A percentile compares a stretch with the other conserved stretches of the same genome.
Conservation (phyloP, 2,797 vertebrate genomes). For the Sphenopsis melanotis region DNA sequence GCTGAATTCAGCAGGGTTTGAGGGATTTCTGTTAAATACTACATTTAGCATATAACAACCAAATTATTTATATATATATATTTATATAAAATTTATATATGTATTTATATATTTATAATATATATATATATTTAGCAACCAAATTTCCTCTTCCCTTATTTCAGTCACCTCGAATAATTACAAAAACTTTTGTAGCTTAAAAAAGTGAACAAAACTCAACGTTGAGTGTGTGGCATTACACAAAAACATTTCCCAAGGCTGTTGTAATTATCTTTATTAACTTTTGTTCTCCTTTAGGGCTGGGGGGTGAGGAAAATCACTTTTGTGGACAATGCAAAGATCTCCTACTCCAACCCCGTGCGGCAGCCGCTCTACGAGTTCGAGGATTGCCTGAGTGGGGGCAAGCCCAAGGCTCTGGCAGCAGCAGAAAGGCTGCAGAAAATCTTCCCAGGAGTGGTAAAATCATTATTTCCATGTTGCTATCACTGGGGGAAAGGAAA, state of each 20-base stretch:
- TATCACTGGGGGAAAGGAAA: accelerated
- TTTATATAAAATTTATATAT: too few relatives aligned
- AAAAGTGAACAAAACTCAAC: not conserved
- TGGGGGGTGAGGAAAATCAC: slow-evolving; percentile 97
- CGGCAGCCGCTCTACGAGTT: slow-evolving; percentile 96
- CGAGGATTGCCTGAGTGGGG: slow-evolving; percentile 91
- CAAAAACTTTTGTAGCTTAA: not conserved
- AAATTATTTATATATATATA: not conserved
- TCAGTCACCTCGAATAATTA: not conserved
- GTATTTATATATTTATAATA: not conserved
- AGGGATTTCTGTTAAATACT: not conserved
- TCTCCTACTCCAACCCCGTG: slow-evolving; percentile 97
- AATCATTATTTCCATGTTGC: slow-evolving; percentile 15
- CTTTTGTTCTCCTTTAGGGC: slow-evolving; percentile 72
- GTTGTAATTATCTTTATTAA: not conserved
- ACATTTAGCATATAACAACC: accelerated
- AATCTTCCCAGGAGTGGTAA: slow-evolving; percentile 97
- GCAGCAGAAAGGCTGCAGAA: slow-evolving; percentile 90
- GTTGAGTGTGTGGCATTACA: accelerated
- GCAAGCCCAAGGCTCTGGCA: slow-evolving; percentile 89
- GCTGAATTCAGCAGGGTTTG: not conserved
- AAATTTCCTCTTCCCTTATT: not conserved
- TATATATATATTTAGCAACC: not conserved
- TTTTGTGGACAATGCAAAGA: slow-evolving; percentile 96
- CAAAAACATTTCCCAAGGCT: not conserved